Conservation (phyloP, 2,113 vertebrate genomes). For the Phoenicopterus ruber region DNA sequence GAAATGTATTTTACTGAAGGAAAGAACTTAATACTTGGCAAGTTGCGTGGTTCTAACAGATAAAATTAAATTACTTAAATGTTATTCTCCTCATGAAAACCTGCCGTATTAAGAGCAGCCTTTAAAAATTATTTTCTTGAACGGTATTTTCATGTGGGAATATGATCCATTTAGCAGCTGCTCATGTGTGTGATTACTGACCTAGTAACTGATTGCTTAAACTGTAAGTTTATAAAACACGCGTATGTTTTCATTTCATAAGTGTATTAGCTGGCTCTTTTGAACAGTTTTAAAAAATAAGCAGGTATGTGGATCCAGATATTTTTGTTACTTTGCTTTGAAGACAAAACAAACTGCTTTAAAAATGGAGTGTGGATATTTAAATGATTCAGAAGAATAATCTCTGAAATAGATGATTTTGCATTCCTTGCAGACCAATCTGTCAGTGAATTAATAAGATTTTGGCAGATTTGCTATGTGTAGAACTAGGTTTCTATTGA, state of each 20-base stretch:
- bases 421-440: background rate
- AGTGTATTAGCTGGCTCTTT: background rate
- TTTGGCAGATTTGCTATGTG: background rate
- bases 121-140: background rate
- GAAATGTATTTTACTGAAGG: background rate
- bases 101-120: background rate
- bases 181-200: background rate
- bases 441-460: background rate
- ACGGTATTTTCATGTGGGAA: background rate
- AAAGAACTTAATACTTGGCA: slow-evolving; percentile 15
- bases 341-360: background rate
- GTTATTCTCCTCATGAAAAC: background rate
- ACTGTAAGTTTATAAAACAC: background rate
- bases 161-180: background rate
- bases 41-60: background rate
- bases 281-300: background rate
- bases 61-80: slow-evolving; percentile 28
- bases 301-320: background rate
- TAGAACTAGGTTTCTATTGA: background rate
- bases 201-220: background rate
- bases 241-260: background rate
- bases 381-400: background rate
- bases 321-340: background rate
- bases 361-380: background rate
- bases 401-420: background rate